Evolutionary conservation across 2,113 vertebrate genomes (phyloP).

Genomic region (Struthio camelus): DNA sequence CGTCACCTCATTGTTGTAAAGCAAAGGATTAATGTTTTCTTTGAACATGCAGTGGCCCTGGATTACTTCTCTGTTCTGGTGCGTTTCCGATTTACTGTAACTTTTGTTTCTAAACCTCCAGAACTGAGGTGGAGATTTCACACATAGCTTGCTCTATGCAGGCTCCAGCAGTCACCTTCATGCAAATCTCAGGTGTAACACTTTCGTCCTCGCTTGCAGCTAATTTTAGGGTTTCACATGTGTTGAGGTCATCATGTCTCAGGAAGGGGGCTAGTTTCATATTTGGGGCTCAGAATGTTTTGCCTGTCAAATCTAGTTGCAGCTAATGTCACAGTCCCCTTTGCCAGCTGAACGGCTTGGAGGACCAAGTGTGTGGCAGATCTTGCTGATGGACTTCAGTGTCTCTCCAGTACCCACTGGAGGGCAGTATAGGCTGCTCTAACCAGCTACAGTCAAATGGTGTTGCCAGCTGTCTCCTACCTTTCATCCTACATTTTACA

Average conservation of each 20-base stretch:
- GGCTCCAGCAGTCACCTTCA: background rate
- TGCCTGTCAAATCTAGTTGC: background rate
- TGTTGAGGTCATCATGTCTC: background rate
- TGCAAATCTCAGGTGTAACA: background rate
- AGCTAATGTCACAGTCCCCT: background rate
- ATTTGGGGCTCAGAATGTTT: background rate
- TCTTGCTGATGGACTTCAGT: background rate
- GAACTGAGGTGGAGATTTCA: background rate
- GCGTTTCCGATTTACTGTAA: background rate
- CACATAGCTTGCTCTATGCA: background rate
- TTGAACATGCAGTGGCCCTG: background rate
- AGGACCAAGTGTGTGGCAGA: fast-evolving
- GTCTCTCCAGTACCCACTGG: slow-evolving; percentile 42
- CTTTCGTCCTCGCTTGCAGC: background rate
- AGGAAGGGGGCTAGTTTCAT: background rate
- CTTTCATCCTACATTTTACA: background rate
- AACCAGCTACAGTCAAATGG: background rate
- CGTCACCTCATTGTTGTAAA: background rate
- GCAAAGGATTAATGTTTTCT: background rate
- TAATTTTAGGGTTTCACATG: background rate
- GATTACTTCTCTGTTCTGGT: background rate
- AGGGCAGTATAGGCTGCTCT: slow-evolving; percentile 54
- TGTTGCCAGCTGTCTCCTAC: background rate
- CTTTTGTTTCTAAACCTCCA: background rate
- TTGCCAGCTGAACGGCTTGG: background rate